Evolutionary conservation across 2,888 invertebrate genomes (phyloP).

Genomic region (Zootermopsis nevadensis): DNA sequence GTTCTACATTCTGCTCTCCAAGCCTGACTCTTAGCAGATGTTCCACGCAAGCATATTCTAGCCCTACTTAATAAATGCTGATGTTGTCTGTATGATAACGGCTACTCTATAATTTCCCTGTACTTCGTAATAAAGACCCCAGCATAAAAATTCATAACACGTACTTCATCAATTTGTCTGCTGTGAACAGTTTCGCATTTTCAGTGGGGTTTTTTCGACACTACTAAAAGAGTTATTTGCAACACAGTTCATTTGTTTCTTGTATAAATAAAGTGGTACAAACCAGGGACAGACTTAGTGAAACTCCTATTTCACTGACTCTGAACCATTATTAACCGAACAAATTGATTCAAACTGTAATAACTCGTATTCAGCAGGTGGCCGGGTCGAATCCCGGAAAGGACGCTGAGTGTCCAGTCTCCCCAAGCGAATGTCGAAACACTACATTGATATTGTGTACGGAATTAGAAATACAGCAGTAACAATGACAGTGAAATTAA

Average conservation of each 20-base stretch:
- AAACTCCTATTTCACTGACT: too few relatives aligned
- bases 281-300: too few relatives aligned
- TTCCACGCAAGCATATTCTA: not conserved
- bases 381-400: too few relatives aligned
- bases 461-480: too few relatives aligned
- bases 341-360: too few relatives aligned
- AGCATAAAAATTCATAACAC: slow-evolving; percentile 1
- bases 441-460: too few relatives aligned
- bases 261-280: not conserved
- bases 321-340: too few relatives aligned
- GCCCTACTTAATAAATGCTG: not conserved
- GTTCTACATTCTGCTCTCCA: not conserved
- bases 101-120: not conserved
- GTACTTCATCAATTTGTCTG: slow-evolving; percentile 2
- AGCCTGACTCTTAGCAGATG: not conserved
- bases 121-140: not conserved
- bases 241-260: not conserved
- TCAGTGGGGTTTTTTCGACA: not conserved
- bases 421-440: too few relatives aligned
- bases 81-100: not conserved
- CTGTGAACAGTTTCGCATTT: not conserved
- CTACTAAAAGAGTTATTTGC: not conserved
- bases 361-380: too few relatives aligned
- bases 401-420: too few relatives aligned
- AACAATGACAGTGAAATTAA: too few relatives aligned